These are phyloP conservation scores for Drosophila melanica DNA, from an alignment of 1,140 invertebrate species.

Conservation along the genomic window DNA sequence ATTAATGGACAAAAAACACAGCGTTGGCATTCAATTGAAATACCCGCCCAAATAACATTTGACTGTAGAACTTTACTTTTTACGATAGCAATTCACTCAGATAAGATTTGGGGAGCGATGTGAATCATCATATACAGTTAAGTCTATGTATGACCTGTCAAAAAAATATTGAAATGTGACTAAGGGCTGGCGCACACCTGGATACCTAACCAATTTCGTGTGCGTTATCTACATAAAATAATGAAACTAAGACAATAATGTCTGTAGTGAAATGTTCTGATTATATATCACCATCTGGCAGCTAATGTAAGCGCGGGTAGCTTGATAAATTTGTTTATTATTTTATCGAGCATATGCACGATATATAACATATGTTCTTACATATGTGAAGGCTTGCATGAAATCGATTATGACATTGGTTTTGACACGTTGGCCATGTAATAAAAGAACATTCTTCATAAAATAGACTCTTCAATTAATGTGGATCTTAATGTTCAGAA, in stretches of 20 bases:
- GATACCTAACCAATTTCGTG: not conserved
- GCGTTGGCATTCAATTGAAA: not conserved
- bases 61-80: conserved; percentile 24
- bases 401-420: conserved; percentile 16
- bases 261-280: conserved; percentile 29
- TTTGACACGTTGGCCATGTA: conserved; percentile 17
- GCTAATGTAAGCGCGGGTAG: not conserved
- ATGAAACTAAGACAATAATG: conserved; percentile 8
- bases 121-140: too few species aligned
- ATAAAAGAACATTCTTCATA: not conserved
- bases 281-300: conserved; percentile 47
- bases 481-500: too few species aligned
- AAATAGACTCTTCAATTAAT: too few species aligned
- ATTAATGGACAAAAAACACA: conserved; percentile 33
- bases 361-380: conserved; percentile 5
- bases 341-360: conserved; percentile 18
- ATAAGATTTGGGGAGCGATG: conserved; percentile 1
- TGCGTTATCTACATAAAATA: conserved; percentile 19
- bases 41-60: conserved; percentile 8
- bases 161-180: conserved; percentile 21
- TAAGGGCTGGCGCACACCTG: conserved; percentile 17
- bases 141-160: conserved; percentile 10
- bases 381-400: conserved; percentile 4
- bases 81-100: conserved; percentile 15
- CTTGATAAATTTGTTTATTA: conserved; percentile 33